phyloP scores from a whole-genome alignment of 2,113 vertebrate genomes.

The Macquaria ambigua region DNA sequence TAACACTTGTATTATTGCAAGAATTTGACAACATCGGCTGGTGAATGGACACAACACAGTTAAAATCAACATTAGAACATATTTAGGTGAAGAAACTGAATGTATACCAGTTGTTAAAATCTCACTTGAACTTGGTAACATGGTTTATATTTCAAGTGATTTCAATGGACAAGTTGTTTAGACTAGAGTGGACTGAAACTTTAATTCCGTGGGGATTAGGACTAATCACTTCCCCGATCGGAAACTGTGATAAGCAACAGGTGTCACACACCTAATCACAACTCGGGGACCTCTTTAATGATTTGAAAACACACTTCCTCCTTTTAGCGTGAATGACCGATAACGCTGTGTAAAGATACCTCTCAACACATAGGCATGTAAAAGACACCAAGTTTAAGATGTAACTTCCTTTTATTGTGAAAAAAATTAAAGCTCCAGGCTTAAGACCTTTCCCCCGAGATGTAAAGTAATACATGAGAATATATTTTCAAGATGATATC shows the following conservation, averaged over 20 bases:
- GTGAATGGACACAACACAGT: constrained; percentile 66
- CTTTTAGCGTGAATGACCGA: neutral
- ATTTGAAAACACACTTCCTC: constrained; percentile 26
- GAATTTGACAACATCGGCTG: constrained; percentile 58
- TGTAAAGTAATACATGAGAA: constrained; percentile 19
- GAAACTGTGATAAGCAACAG: constrained; percentile 58
- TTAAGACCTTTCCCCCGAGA: neutral
- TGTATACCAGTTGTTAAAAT: constrained; percentile 43
- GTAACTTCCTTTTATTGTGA: constrained; percentile 21
- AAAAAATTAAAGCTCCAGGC: neutral
- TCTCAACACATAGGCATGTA: neutral
- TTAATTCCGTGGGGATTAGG: constrained; percentile 49
- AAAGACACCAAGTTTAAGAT: constrained; percentile 7
- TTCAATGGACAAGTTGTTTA: constrained; percentile 37
- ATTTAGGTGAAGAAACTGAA: constrained; percentile 30
- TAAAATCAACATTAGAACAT: constrained; percentile 63
- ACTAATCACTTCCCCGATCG: constrained; percentile 54
- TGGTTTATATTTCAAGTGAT: constrained; percentile 50
- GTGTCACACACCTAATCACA: constrained; percentile 40
- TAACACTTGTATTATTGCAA: constrained; percentile 65
- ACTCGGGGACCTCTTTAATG: neutral
- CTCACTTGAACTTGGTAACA: constrained; percentile 43
- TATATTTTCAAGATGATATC: constrained; percentile 39
- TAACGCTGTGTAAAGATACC: constrained; percentile 7
- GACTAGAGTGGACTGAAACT: constrained; percentile 25